These are phyloP conservation scores for Grammomys dolichurus DNA, from an alignment of 2,113 vertebrate genomes.

Conservation along the genomic window DNA sequence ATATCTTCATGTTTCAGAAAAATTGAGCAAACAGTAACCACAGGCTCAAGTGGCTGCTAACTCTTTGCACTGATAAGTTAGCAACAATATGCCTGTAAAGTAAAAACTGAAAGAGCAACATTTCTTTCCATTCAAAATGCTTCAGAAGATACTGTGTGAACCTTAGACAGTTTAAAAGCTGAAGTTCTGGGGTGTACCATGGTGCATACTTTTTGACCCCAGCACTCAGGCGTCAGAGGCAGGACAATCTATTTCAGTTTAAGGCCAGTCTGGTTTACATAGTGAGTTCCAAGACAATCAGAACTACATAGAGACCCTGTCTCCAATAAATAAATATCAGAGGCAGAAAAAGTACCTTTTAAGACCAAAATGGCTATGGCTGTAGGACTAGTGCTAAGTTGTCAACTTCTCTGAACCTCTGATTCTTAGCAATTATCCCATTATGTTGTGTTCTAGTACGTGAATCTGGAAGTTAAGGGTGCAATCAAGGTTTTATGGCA, in stretches of 20 bases:
- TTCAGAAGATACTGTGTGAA: not conserved
- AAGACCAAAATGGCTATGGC: conserved; percentile 37
- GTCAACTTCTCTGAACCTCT: not conserved
- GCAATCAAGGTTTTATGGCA: conserved; percentile 17
- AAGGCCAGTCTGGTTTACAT: not conserved
- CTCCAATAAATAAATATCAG: not conserved
- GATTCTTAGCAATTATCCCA: conserved; percentile 1
- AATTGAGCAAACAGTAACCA: conserved; percentile 47
- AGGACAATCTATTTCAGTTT: not conserved
- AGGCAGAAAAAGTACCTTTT: conserved; percentile 52
- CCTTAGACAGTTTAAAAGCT: conserved; percentile 44
- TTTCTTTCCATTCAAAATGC: conserved; percentile 56
- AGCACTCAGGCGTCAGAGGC: not conserved
- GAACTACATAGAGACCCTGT: not conserved
- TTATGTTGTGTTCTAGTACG: conserved; percentile 24
- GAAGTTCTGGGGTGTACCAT: not conserved
- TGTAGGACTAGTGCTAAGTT: not conserved
- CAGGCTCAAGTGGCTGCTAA: not conserved
- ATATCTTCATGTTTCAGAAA: conserved; percentile 56
- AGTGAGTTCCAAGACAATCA: not conserved
- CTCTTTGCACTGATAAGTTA: conserved; percentile 3
- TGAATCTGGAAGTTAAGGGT: conserved; percentile 47
- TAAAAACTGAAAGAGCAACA: conserved; percentile 57
- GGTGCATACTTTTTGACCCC: not conserved
- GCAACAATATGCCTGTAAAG: conserved; percentile 29